Base-by-base conservation (phyloP, 1,140 invertebrate species). In the Acromyrmex echinatior region DNA sequence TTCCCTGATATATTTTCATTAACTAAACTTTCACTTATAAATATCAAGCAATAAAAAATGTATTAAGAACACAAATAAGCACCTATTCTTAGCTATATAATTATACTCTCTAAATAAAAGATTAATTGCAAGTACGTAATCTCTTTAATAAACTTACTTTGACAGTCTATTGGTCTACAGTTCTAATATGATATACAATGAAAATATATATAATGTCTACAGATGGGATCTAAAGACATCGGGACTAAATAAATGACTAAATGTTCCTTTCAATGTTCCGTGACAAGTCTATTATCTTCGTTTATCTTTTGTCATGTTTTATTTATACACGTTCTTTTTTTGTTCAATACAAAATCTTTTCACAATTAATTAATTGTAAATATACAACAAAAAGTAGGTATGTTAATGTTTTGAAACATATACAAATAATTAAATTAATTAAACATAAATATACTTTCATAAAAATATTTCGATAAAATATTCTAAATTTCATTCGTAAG, bases 61-160 rank as follows among this genome's bases (percentile, higher is more conserved):
- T 6, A 2, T 2, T 39, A 12, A 62, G 9, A 77, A 63, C 16
- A 78, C 21, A 1, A 25, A n/a, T 39, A 31, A 12, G 1, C 39
- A 45, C 9, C 21, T 62, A 45, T 45, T 77, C 14, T 35, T 79
- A 12, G n/a, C 16, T 3, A 5, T 28, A 16, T 70, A 68, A 80
- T 68, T 53, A 56, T 18, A 2, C 0, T 53, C 35, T 7, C n/a
- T 4, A 53, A 35, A 68, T 35, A 70, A 31, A 70, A 31, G 49
- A 66, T 79, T 51, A 80, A 70, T 68, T 35, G 28, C 28, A 35
- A 66, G 7, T 16, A 25, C 12, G 28, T 12, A n/a, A 2, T 25
- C n/a, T 25, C n/a, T 80, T 70, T 35, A 53, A 68, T 66, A 68
- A 68, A 53, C n/a, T 4, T 16, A 68, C 7, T 21, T 65, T 49